Evolutionary conservation across 2,797 vertebrate species (phyloP).

Genomic region (Labroides dimidiatus): DNA sequence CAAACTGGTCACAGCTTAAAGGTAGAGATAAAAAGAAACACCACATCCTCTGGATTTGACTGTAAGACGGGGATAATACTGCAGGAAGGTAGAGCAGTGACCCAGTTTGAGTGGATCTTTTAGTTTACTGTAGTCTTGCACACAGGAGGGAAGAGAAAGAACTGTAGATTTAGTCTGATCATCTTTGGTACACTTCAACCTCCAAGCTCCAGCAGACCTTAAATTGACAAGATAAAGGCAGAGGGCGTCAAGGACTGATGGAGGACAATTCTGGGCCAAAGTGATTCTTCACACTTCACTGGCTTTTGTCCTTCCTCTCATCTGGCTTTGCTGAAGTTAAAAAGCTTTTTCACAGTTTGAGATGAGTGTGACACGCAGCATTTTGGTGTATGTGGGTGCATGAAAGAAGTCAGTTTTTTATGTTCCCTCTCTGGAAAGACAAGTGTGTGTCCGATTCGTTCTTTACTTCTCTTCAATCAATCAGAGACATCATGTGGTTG

Average conservation of each 20-base stretch:
- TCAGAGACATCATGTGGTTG: conserved; percentile 18
- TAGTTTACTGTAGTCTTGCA: conserved; percentile 5
- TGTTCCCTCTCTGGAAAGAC: background rate
- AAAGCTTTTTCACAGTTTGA: conserved; percentile 27
- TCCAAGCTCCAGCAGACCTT: conserved; percentile 12
- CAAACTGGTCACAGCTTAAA: background rate
- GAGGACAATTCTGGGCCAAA: conserved; percentile 40
- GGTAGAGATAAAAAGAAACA: background rate
- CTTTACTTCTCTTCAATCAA: background rate
- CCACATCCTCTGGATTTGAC: background rate
- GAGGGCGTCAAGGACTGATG: conserved; percentile 25
- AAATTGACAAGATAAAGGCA: conserved; percentile 18
- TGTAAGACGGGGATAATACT: conserved; percentile 3
- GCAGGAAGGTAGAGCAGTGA: conserved; percentile 14
- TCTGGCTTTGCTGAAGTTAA: conserved; percentile 23
- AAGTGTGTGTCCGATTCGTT: background rate
- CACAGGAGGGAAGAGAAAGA: background rate
- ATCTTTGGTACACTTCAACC: background rate
- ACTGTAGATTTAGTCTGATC: background rate
- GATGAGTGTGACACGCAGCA: conserved; percentile 16
- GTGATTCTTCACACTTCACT: conserved; percentile 48
- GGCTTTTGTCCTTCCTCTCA: conserved; percentile 31
- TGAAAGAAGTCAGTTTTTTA: background rate
- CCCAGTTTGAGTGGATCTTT: conserved; percentile 21
- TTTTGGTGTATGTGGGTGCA: conserved; percentile 1